phyloP scores from a whole-genome alignment of 2,888 invertebrate genomes.

The Timandra comae region DNA sequence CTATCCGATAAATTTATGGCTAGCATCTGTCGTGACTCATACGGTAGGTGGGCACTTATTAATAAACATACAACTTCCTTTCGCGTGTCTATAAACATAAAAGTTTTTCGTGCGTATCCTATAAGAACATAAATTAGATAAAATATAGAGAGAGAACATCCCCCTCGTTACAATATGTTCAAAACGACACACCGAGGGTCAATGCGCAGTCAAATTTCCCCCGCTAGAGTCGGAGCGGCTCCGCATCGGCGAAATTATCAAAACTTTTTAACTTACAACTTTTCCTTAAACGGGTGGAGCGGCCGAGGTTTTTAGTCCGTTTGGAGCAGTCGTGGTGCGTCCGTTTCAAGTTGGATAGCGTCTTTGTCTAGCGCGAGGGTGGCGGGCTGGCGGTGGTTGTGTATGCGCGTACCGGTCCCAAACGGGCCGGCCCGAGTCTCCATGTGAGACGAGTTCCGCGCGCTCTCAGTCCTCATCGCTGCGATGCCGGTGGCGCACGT shows the following conservation, averaged over 20 bases:
- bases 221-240: slow-evolving; percentile 52
- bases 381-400: slow-evolving; percentile 31
- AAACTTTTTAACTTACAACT: slow-evolving; percentile 74
- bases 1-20: slow-evolving; percentile 46
- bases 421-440: slow-evolving; percentile 6
- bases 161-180: slow-evolving; percentile 72
- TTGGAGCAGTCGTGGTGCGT: slow-evolving; percentile 41
- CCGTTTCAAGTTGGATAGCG: slow-evolving; percentile 29
- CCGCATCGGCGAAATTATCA: slow-evolving; percentile 65
- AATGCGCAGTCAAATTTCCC: slow-evolving; percentile 61
- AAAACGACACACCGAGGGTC: slow-evolving; percentile 66
- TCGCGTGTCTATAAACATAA: slow-evolving; percentile 70
- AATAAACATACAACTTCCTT: slow-evolving; percentile 69
- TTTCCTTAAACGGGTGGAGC: slow-evolving; percentile 56
- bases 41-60: slow-evolving; percentile 49
- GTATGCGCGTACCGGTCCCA: slow-evolving; percentile 27
- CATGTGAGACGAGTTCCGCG: not conserved
- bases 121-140: slow-evolving; percentile 74
- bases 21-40: slow-evolving; percentile 48
- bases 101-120: slow-evolving; percentile 72
- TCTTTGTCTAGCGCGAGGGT: slow-evolving; percentile 48
- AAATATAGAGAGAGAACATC: slow-evolving; percentile 71
- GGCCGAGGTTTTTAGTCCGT: slow-evolving; percentile 53
- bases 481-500: slow-evolving; percentile 65
- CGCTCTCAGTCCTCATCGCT: slow-evolving; percentile 52